phyloP scores from a whole-genome alignment of 2,797 vertebrate genomes.

The Gymnothorax javanicus region DNA sequence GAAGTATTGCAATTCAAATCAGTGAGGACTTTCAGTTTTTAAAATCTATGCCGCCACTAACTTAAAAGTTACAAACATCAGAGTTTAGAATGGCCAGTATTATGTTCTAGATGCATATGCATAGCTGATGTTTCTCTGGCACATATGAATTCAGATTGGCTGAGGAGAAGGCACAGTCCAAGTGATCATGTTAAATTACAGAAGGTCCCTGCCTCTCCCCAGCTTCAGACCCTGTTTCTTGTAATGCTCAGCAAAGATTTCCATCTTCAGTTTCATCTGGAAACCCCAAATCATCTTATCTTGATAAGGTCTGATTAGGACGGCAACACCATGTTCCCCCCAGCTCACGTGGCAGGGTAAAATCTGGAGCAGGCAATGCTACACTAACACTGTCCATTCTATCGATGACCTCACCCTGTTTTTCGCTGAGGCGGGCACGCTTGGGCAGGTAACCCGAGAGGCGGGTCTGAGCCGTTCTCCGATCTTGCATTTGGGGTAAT shows the following conservation, averaged over 20 bases:
- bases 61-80: background rate
- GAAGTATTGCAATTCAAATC: background rate
- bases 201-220: background rate
- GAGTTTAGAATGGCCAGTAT: background rate
- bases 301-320: background rate
- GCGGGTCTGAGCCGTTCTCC: conserved; percentile 44
- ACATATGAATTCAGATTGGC: background rate
- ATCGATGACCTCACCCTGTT: conserved; percentile 39
- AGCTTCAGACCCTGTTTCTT: background rate
- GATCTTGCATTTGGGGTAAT: conserved; percentile 47
- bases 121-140: background rate
- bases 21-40: background rate
- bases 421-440: conserved; percentile 29
- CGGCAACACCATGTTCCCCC: background rate
- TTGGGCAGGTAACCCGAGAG: conserved; percentile 44
- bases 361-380: background rate
- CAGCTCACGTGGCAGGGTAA: background rate
- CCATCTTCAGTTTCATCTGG: background rate
- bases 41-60: background rate
- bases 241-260: background rate
- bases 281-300: background rate
- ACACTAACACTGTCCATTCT: conserved; percentile 14
- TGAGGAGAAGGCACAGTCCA: background rate
- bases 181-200: background rate
- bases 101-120: background rate